Conservation (phyloP, 2,113 vertebrate genomes). For the Crotophaga sulcirostris region DNA sequence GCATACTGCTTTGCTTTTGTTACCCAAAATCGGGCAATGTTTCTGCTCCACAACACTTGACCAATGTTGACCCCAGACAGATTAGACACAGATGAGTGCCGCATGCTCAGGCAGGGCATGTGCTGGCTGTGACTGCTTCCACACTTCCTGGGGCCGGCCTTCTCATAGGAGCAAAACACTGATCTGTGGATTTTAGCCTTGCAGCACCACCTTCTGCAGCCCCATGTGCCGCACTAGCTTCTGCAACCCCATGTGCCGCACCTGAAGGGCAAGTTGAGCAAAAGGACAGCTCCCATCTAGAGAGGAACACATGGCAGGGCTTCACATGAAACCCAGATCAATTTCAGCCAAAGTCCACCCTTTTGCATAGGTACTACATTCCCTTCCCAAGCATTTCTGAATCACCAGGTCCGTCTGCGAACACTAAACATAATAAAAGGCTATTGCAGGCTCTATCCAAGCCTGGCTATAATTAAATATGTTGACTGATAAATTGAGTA, state of each 20-base stretch:
- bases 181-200: neutral
- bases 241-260: neutral
- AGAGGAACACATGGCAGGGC: neutral
- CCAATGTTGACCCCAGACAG: neutral
- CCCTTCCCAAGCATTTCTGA: neutral
- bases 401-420: constrained; percentile 10
- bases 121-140: rapidly evolving
- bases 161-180: rapidly evolving
- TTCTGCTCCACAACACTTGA: neutral
- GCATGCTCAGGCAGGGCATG: rapidly evolving
- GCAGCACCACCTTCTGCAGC: neutral
- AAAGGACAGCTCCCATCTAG: neutral
- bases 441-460: constrained; percentile 27
- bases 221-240: rapidly evolving
- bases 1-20: neutral
- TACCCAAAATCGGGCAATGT: neutral
- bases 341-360: neutral
- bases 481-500: constrained; percentile 42
- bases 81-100: neutral
- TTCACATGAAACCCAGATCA: neutral
- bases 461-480: constrained; percentile 53
- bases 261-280: neutral
- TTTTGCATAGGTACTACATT: neutral
- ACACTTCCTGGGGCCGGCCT: neutral
- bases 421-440: constrained; percentile 20